Conservation (phyloP, 1,140 invertebrate genomes). For the Heliconius congener region DNA sequence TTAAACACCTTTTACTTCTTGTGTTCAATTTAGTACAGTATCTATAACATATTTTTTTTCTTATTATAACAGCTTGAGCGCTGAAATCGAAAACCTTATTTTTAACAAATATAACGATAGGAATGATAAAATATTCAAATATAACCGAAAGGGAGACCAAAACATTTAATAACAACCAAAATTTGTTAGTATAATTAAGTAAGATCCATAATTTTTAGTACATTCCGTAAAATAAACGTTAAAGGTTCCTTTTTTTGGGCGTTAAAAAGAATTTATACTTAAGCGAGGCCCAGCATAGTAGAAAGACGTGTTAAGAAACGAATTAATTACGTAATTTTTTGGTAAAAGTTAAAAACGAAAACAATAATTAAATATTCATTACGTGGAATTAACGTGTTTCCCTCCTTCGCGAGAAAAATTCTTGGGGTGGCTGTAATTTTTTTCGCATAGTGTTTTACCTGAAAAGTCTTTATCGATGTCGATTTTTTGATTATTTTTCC, state of each 20-base stretch:
- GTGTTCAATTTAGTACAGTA: no score
- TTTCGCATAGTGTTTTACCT: slow-evolving; percentile 27
- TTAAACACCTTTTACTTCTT: no score
- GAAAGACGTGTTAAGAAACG: slow-evolving; percentile 62
- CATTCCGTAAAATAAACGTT: not conserved
- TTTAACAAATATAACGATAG: no score
- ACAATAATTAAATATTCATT: slow-evolving; percentile 73
- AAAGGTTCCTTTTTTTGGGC: not conserved
- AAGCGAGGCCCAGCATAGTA: slow-evolving; percentile 40
- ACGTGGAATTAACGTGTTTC: slow-evolving; percentile 59
- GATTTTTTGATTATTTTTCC: slow-evolving; percentile 13
- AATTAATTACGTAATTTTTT: slow-evolving; percentile 60
- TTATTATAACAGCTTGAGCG: not conserved
- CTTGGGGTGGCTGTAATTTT: slow-evolving; percentile 36
- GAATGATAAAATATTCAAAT: not conserved
- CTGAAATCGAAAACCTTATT: not conserved
- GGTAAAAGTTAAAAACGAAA: slow-evolving; percentile 61
- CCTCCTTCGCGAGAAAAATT: slow-evolving; percentile 43
- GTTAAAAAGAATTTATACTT: slow-evolving; percentile 20
- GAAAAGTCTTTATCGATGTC: slow-evolving; percentile 41
- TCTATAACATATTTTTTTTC: not conserved
- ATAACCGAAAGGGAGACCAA: not conserved
- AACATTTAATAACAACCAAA: slow-evolving; percentile 12
- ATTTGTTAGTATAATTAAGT: slow-evolving; percentile 23
- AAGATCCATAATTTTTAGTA: slow-evolving; percentile 9